Evolutionary conservation across 2,888 invertebrate genomes (phyloP).

Genomic region (Lasius platythorax): DNA sequence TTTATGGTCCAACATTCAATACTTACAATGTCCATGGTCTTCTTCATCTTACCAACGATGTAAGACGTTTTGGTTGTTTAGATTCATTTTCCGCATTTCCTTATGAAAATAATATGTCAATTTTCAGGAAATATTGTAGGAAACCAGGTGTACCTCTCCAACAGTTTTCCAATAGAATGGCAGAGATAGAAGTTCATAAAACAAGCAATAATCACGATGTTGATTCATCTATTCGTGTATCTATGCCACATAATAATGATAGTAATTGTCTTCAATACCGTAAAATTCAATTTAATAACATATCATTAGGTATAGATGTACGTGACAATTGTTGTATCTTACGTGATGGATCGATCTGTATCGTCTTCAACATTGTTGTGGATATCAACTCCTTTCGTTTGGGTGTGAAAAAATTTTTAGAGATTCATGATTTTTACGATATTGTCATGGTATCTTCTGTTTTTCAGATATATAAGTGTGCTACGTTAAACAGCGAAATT

Average conservation of each 20-base stretch:
- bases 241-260: background rate
- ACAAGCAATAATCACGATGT: background rate
- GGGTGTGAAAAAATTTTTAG: background rate
- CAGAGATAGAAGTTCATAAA: background rate
- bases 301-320: background rate
- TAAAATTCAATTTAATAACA: background rate
- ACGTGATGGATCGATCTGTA: background rate
- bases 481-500: too few species aligned
- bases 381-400: background rate
- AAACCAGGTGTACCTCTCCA: slow-evolving; percentile 49
- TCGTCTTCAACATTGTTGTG: background rate
- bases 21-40: slow-evolving; percentile 76
- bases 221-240: slow-evolving; percentile 11
- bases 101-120: slow-evolving; percentile 61
- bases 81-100: slow-evolving; percentile 62
- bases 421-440: background rate
- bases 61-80: slow-evolving; percentile 56
- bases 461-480: too few species aligned
- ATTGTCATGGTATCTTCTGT: too few species aligned
- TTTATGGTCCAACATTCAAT: slow-evolving; percentile 67
- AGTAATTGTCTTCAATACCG: background rate
- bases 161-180: background rate
- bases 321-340: slow-evolving; percentile 31
- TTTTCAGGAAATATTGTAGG: slow-evolving; percentile 38
- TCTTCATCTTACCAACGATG: slow-evolving; percentile 73